phyloP scores from a whole-genome alignment of 2,797 vertebrate species.

The Myiotriccus ornatus region DNA sequence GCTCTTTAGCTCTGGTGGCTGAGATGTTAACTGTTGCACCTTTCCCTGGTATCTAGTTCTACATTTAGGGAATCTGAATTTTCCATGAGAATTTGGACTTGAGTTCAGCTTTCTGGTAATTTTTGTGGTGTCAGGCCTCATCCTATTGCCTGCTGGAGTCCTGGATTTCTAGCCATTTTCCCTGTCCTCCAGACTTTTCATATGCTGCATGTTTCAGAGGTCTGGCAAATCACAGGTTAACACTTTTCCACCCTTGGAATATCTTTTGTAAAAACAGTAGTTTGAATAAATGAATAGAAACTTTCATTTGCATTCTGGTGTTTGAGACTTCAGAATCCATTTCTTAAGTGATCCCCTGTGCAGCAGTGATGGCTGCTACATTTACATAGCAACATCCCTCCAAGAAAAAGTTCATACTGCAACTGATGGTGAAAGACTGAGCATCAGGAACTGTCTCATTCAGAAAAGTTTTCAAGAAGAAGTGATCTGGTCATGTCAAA shows the following conservation, averaged over 20 bases:
- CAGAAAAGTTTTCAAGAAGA: background rate
- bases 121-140: background rate
- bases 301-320: background rate
- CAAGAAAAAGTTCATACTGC: background rate
- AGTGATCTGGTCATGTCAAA: accelerated
- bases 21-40: background rate
- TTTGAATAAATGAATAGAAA: background rate
- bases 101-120: background rate
- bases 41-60: background rate
- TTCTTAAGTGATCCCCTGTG: background rate
- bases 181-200: background rate
- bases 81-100: background rate
- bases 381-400: background rate
- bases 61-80: background rate
- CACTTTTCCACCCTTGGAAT: background rate
- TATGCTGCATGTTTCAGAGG: background rate
- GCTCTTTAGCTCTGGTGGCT: background rate
- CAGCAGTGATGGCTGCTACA: background rate
- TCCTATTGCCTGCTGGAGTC: background rate
- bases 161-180: background rate
- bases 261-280: background rate
- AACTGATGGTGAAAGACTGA: background rate
- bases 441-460: background rate
- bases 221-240: background rate
- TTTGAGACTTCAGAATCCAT: background rate